Conservation (phyloP, 2,113 vertebrate species). For the Pygoscelis antarcticus region DNA sequence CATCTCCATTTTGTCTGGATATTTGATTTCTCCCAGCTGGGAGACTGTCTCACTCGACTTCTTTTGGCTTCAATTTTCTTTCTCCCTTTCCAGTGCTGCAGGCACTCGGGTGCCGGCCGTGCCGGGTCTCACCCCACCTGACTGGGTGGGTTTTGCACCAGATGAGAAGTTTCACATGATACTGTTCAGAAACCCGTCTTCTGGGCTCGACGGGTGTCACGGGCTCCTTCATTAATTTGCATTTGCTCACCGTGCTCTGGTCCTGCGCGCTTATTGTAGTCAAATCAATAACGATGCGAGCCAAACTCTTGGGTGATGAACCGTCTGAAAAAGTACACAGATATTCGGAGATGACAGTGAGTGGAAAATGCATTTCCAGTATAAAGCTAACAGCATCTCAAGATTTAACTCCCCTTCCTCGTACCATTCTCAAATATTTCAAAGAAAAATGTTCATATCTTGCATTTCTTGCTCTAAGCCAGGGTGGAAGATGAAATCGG, state of each 20-base stretch:
- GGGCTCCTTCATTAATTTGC: not conserved
- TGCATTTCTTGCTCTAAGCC: not conserved
- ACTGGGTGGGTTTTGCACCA: not conserved
- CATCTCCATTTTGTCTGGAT: not conserved
- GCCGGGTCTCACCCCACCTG: not conserved
- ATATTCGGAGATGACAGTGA: not conserved
- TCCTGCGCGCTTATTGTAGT: fast-evolving
- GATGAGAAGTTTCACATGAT: not conserved
- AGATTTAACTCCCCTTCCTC: not conserved
- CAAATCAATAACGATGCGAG: fast-evolving
- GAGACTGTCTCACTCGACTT: not conserved
- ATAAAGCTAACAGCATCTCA: not conserved
- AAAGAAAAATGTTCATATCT: not conserved
- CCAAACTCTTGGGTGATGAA: not conserved
- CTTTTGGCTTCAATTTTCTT: not conserved
- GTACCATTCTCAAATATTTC: not conserved
- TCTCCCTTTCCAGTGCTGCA: not conserved
- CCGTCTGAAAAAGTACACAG: fast-evolving
- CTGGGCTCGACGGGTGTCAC: not conserved
- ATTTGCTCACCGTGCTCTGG: fast-evolving
- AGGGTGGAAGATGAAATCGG: not conserved
- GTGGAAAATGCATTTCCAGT: not conserved
- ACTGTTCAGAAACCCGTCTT: not conserved
- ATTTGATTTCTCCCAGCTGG: not conserved
- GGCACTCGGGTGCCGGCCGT: fast-evolving